Evolutionary conservation across 2,797 vertebrate genomes (phyloP).

Genomic region (Epinephelus malabaricus): DNA sequence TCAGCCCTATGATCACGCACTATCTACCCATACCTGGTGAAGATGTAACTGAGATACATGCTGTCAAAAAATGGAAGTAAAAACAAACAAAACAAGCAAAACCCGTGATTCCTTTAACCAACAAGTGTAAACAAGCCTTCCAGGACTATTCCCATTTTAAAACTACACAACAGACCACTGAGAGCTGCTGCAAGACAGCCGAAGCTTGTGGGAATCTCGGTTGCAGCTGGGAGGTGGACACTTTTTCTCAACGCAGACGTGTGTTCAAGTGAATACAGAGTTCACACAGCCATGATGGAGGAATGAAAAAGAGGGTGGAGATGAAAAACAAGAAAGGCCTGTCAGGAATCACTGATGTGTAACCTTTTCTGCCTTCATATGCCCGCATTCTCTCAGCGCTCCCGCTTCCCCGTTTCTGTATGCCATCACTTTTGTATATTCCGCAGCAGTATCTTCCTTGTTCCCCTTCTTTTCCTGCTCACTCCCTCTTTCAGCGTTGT

Average conservation of each 20-base stretch:
- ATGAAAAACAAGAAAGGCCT: constrained; percentile 56
- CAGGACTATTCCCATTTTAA: constrained; percentile 26
- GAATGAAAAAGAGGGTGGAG: constrained; percentile 42
- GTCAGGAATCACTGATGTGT: constrained; percentile 69
- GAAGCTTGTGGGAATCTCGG: constrained; percentile 54
- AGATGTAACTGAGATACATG: not conserved
- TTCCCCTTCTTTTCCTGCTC: constrained; percentile 17
- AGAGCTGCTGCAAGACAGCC: constrained; percentile 36
- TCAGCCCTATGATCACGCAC: too few species aligned
- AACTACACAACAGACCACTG: constrained; percentile 30
- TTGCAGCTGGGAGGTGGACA: constrained; percentile 18
- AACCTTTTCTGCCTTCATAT: constrained; percentile 38
- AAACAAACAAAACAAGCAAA: not conserved
- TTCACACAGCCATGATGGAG: constrained; percentile 54
- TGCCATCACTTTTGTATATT: constrained; percentile 45
- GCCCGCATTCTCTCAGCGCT: constrained; percentile 11
- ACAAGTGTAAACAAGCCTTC: constrained; percentile 39
- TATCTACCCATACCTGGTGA: not conserved
- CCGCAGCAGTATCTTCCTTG: constrained; percentile 34
- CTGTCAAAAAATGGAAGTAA: constrained; percentile 7
- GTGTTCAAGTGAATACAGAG: constrained; percentile 46
- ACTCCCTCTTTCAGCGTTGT: constrained; percentile 7
- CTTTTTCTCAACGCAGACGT: constrained; percentile 35
- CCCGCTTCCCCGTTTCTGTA: constrained; percentile 33
- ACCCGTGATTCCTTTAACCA: not conserved